Base-by-base conservation (phyloP, 1,140 invertebrate genomes). In the Battus philenor region DNA sequence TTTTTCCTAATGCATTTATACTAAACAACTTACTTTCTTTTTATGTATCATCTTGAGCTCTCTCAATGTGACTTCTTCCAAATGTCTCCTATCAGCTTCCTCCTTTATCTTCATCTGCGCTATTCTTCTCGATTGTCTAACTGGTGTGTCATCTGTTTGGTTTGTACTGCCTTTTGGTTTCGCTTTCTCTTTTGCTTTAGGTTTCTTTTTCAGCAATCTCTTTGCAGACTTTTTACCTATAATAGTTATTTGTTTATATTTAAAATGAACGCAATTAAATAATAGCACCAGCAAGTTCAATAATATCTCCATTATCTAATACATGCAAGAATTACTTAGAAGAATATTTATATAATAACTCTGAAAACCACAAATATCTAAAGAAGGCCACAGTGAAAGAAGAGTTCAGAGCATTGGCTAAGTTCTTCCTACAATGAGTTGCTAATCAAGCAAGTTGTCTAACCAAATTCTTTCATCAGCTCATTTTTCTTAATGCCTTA, bases 91-190 rank as follows among this genome's bases (percentile, higher is more conserved):
- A 39, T 95, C 93, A 0, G 92, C 91, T 72, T 94, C 93, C 66
- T 95, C 93, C 48, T 92, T 93, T 33, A 95, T 94, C 57, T 95
- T 94, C 49, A 95, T 88, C 64, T 95, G 93, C 0, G 94, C 94
- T 59, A 96, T 94, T 34, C 94, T 86, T 2, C 94, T 87, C 4
- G 93, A 95, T 59, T 93, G 92, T 9, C 94, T 78, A 1, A 94
- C 90, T 0, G 91, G 90, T 2, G 89, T 86, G 12, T 76, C 45
- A 26, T 81, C 51, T 0, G 63, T 57, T 3, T 58, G 61, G 0
- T 31, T 26, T 9, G 41, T 58, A 49, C 20, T 49, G 29, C 44
- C 54, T 12, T 47, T 20, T 10, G 47, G 34, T 27, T 54, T 49
- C 6, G 29, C 16, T 36, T 68, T 68, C 0, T 61, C 58, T 41